Conservation (phyloP, 2,113 vertebrate species). For the Phasianus colchicus region DNA sequence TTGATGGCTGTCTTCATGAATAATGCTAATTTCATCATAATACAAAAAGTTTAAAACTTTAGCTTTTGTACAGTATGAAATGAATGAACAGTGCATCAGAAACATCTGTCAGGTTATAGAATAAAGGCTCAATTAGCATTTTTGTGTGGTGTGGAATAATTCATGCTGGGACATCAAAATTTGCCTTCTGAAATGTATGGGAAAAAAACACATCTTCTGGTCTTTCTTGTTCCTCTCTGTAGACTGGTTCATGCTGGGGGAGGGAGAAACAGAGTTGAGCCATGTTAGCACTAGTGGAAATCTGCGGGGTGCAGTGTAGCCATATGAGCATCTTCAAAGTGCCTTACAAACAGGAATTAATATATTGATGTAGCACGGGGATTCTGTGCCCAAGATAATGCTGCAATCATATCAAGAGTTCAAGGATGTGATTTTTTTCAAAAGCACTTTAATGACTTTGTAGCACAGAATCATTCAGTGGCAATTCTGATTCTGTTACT, state of each 20-base stretch:
- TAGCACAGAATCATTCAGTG: constrained; percentile 20
- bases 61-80: constrained; percentile 58
- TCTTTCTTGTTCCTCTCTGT: constrained; percentile 39
- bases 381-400: not conserved
- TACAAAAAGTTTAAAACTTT: constrained; percentile 64
- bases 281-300: constrained; percentile 13
- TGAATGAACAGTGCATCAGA: constrained; percentile 59
- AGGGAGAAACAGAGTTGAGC: not conserved
- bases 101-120: constrained; percentile 74
- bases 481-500: not conserved
- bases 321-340: constrained; percentile 32
- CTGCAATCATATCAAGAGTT: not conserved
- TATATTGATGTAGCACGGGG: not conserved
- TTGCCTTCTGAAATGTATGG: constrained; percentile 23
- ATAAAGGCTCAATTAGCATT: constrained; percentile 71
- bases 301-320: constrained; percentile 23
- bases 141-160: constrained; percentile 69
- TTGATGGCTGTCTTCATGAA: constrained; percentile 61
- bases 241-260: not conserved
- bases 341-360: constrained; percentile 22
- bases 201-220: constrained; percentile 37
- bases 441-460: constrained; percentile 28
- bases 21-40: constrained; percentile 49
- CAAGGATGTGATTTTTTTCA: constrained; percentile 24
- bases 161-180: constrained; percentile 67